Conservation (phyloP, 1,140 invertebrate species). For the Hyles euphorbiae region DNA sequence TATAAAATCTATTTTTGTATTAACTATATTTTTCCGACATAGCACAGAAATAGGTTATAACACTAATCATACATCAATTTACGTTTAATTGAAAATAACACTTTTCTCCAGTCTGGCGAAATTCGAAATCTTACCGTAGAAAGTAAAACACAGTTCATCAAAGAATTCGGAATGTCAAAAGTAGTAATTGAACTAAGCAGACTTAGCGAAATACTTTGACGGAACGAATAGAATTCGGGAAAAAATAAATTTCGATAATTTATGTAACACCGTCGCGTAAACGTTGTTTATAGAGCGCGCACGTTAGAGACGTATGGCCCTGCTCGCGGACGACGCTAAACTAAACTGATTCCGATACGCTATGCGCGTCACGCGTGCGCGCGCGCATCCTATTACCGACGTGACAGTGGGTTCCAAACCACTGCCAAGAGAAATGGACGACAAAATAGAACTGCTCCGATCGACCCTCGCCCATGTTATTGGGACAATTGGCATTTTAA, state of each 20-base stretch:
- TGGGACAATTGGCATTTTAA: neutral
- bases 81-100: too few species aligned
- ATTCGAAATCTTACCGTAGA: too few species aligned
- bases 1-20: too few species aligned
- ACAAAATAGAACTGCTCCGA: slow-evolving; percentile 1
- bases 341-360: slow-evolving; percentile 32
- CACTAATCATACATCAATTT: too few species aligned
- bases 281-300: slow-evolving; percentile 5
- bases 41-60: too few species aligned
- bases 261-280: slow-evolving; percentile 25
- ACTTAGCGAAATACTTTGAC: neutral
- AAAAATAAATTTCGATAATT: slow-evolving; percentile 31
- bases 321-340: slow-evolving; percentile 35
- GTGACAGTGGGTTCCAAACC: slow-evolving; percentile 4
- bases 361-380: slow-evolving; percentile 8
- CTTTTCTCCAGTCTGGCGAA: too few species aligned
- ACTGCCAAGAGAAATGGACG: slow-evolving; percentile 5
- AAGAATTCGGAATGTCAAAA: too few species aligned
- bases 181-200: neutral
- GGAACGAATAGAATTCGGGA: slow-evolving; percentile 4
- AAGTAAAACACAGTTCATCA: too few species aligned
- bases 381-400: slow-evolving; percentile 2
- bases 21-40: too few species aligned
- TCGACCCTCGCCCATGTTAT: neutral
- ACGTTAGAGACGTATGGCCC: slow-evolving; percentile 24